Conservation (phyloP, 2,113 vertebrate genomes). For the Egretta garzetta region DNA sequence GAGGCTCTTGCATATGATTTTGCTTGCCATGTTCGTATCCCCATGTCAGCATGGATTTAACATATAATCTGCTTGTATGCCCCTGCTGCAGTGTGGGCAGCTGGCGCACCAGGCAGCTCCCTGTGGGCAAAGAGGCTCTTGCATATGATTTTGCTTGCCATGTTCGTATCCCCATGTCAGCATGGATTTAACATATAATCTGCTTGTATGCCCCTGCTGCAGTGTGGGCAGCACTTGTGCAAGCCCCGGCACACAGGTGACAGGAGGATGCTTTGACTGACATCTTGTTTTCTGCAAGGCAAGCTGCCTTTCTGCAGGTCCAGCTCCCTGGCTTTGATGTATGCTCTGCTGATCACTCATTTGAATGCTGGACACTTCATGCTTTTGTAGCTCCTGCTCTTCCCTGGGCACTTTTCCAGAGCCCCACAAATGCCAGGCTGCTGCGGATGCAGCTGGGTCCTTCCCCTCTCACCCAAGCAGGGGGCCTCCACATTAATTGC, state of each 20-base stretch:
- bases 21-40: neutral
- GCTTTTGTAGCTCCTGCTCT: neutral
- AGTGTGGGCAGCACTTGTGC: neutral
- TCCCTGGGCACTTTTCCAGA: neutral
- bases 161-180: neutral
- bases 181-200: too few relatives aligned
- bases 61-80: neutral
- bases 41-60: neutral
- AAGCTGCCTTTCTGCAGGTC: neutral
- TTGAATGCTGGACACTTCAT: neutral
- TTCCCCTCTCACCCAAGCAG: rapidly evolving
- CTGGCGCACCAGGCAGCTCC: neutral
- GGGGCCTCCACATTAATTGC: neutral
- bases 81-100: neutral
- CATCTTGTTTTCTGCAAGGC: neutral
- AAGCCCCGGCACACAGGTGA: neutral
- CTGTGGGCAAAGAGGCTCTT: neutral
- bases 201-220: neutral
- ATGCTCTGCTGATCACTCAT: neutral
- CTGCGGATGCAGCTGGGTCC: neutral
- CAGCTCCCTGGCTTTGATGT: neutral
- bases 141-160: neutral
- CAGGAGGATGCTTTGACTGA: neutral
- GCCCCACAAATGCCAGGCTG: neutral
- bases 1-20: neutral